phyloP scores from a whole-genome alignment of 2,888 invertebrate genomes.

The Drosophila monieri region DNA sequence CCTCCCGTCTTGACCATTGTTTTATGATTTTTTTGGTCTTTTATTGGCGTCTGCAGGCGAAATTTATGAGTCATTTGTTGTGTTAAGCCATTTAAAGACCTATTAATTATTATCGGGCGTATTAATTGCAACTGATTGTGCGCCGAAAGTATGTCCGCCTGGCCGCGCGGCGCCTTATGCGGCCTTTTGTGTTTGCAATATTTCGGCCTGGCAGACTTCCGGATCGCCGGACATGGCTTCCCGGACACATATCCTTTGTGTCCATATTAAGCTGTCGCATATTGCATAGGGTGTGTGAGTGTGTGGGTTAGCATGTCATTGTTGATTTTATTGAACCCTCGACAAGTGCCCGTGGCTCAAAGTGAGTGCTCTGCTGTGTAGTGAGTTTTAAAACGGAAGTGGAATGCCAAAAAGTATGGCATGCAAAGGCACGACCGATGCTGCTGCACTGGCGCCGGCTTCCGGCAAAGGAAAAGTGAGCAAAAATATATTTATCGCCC shows the following conservation, averaged over 20 bases:
- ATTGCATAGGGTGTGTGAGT: conserved; percentile 6
- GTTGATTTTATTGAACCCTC: conserved; percentile 72
- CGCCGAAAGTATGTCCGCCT: background rate
- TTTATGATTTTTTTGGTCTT: conserved; percentile 17
- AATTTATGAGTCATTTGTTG: conserved; percentile 50
- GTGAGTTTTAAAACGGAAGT: conserved; percentile 35
- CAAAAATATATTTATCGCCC: conserved; percentile 60
- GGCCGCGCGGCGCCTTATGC: background rate
- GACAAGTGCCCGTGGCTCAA: conserved; percentile 55
- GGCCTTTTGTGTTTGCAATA: conserved; percentile 45
- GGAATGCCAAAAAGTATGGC: conserved; percentile 65
- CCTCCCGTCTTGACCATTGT: conserved; percentile 8
- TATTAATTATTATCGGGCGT: conserved; percentile 31
- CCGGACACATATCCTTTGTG: conserved; percentile 43
- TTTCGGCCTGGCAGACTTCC: conserved; percentile 29
- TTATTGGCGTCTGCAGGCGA: conserved; percentile 29
- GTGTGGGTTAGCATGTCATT: conserved; percentile 32
- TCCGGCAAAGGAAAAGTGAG: conserved; percentile 32
- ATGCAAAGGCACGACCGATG: conserved; percentile 52
- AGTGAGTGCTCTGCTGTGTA: conserved; percentile 40
- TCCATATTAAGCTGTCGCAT: conserved; percentile 25
- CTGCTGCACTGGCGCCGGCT: conserved; percentile 14
- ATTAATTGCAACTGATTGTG: conserved; percentile 29
- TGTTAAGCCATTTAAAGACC: conserved; percentile 26
- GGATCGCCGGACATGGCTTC: conserved; percentile 12